Base-by-base conservation (phyloP, 2,113 vertebrate species). In the Gymnocephalus cernua region DNA sequence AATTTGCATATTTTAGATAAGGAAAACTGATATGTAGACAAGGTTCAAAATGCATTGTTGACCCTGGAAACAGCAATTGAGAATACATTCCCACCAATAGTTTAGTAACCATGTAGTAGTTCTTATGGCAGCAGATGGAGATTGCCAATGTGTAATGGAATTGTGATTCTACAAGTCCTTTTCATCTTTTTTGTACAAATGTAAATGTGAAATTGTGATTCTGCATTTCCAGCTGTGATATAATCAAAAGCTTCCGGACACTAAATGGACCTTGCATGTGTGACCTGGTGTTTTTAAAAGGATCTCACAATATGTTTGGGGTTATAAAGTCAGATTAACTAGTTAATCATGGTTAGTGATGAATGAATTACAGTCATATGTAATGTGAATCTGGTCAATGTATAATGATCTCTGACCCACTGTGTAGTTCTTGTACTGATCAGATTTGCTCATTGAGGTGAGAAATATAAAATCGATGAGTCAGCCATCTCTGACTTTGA, bases 391-490 rank as follows among this genome's bases (percentile, higher is more conserved):
- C 9, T 64, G 47, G 7, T 53, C 19, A 54, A 0, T 29, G 6
- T 19, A 18, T 50, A 4, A 58, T 65, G 48, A 29, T 66, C 57
- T 61, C 54, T 69, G 51, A 74, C 6, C 56, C 44, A 14, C 41
- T 16, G 9, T 38, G 4, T 29, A 25, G 32, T 63, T 59, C 27
- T 69, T 23, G 21, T 50, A 57, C 57, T 56, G 16, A 82, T 81
- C 44, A 35, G n/a, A 84, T 76, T 77, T 63, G 38, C 51, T 67
- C 44, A 41, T 35, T 14, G 3, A 44, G 15, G 54, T 67, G 48
- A 76, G 23, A 77, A 71, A 84, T 67, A 75, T 66, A 23, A 72
- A 23, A 78, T 16, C 50, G 25, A 1, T 66, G 64, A 82, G 41
- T 64, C 73, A 84, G 18, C 4, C 23, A 10, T 57, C 45, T 69